phyloP scores from a whole-genome alignment of 2,113 vertebrate genomes.

The Montifringilla adamsi region DNA sequence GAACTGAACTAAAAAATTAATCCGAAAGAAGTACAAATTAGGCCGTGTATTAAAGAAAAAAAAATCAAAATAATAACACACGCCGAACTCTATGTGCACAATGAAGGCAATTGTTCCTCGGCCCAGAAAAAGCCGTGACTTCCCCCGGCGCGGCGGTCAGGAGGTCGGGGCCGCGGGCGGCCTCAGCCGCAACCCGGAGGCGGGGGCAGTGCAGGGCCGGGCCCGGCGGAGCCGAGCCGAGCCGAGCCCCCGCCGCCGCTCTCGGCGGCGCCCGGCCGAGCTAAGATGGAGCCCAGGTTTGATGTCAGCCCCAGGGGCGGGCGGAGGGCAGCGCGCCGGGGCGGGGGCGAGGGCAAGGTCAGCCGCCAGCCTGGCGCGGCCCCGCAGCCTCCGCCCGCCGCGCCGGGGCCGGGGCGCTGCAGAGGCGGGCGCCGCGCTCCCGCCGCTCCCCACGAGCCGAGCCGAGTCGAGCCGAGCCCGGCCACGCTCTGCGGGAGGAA shows the following conservation, averaged over 20 bases:
- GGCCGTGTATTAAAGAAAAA: background rate
- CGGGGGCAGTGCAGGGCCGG: background rate
- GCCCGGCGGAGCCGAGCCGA: background rate
- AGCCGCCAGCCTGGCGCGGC: too few species aligned
- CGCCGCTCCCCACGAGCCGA: background rate
- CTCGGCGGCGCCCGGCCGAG: background rate
- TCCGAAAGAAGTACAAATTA: constrained; percentile 12
- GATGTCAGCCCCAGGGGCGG: background rate
- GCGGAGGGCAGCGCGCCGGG: background rate
- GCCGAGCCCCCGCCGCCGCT: background rate
- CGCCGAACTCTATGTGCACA: background rate
- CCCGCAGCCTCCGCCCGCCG: background rate
- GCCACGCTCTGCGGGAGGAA: background rate
- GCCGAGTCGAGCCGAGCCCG: background rate
- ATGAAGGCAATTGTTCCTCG: constrained; percentile 28
- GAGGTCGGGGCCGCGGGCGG: constrained; percentile 29
- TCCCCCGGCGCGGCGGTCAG: constrained; percentile 4
- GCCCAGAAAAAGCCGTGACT: constrained; percentile 33
- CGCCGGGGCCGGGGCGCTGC: background rate
- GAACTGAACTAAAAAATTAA: constrained; percentile 37
- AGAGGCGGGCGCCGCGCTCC: background rate
- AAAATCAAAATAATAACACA: background rate
- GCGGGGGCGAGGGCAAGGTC: background rate
- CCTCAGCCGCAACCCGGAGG: constrained; percentile 30
- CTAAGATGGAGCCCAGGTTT: background rate